A percentile compares a stretch with the other conserved stretches of the same genome.
phyloP scores from a whole-genome alignment of 2,888 invertebrate genomes.

The Bembecia ichneumoniformis region DNA sequence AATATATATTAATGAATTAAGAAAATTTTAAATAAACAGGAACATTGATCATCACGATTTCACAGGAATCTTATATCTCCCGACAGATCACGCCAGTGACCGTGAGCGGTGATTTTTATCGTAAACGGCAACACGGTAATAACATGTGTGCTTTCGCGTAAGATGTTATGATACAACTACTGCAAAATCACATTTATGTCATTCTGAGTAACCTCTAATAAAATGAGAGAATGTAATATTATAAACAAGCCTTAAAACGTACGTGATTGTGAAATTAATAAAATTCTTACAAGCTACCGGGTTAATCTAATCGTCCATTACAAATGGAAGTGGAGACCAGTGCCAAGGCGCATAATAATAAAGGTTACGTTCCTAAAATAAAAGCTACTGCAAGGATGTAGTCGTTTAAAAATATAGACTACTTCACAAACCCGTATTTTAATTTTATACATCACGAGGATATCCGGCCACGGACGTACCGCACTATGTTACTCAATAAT shows the following conservation, averaged over 20 bases:
- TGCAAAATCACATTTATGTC: constrained; percentile 14
- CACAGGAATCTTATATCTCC: constrained; percentile 18
- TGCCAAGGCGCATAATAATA: constrained; percentile 1
- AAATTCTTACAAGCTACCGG: background rate
- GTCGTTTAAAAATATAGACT: background rate
- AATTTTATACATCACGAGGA: background rate
- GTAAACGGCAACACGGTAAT: constrained; percentile 25
- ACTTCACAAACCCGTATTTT: background rate
- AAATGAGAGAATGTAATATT: constrained; percentile 1
- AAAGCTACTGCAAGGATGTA: background rate
- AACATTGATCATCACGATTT: constrained; percentile 16
- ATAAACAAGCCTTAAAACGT: constrained; percentile 3
- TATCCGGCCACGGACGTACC: background rate
- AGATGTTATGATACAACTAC: constrained; percentile 23
- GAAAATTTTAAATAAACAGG: no score
- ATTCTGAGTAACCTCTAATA: constrained; percentile 1
- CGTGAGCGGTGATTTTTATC: constrained; percentile 35
- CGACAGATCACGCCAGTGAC: constrained; percentile 27
- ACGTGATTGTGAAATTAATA: background rate
- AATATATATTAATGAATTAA: no score
- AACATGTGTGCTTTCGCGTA: constrained; percentile 31
- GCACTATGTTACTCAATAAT: background rate
- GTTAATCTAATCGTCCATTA: background rate
- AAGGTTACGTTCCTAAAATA: background rate
- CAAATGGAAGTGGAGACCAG: background rate